Conservation (phyloP, 2,797 vertebrate species). For the Oryzias sinensis region DNA sequence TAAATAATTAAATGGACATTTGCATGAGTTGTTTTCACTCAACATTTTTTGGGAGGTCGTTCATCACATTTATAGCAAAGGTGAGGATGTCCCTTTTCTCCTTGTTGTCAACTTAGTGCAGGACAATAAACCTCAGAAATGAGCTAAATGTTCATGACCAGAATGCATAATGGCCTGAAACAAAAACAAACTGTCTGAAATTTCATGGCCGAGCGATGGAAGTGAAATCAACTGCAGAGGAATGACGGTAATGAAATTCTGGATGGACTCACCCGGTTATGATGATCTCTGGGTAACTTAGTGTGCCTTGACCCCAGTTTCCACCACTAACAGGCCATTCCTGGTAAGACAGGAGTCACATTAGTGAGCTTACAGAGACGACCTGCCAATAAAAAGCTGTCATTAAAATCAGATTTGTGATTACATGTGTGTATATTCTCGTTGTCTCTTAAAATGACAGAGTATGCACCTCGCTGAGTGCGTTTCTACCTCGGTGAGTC, state of each 20-base stretch:
- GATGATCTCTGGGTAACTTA: constrained; percentile 99
- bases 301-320: constrained; percentile 97
- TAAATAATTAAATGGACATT: neutral
- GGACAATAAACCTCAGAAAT: constrained; percentile 46
- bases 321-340: constrained; percentile 98
- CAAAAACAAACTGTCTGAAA: constrained; percentile 7
- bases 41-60: too few relatives aligned
- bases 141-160: constrained; percentile 26
- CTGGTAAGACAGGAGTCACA: constrained; percentile 67
- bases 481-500: constrained; percentile 14
- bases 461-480: constrained; percentile 35
- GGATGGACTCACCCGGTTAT: constrained; percentile 91
- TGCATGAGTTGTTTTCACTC: too few relatives aligned
- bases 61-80: constrained; percentile 44
- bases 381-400: constrained; percentile 20
- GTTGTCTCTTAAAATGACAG: constrained; percentile 29
- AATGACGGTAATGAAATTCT: constrained; percentile 47
- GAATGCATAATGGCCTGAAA: constrained; percentile 29
- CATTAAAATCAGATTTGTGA: constrained; percentile 23
- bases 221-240: constrained; percentile 29
- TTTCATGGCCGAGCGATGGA: constrained; percentile 15
- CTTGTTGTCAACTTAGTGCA: constrained; percentile 34
- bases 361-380: constrained; percentile 22
- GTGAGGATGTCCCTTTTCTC: constrained; percentile 24
- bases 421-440: constrained; percentile 23